Evolutionary conservation across 2,113 vertebrate genomes (phyloP).

Genomic region (Seriola quinqueradiata): DNA sequence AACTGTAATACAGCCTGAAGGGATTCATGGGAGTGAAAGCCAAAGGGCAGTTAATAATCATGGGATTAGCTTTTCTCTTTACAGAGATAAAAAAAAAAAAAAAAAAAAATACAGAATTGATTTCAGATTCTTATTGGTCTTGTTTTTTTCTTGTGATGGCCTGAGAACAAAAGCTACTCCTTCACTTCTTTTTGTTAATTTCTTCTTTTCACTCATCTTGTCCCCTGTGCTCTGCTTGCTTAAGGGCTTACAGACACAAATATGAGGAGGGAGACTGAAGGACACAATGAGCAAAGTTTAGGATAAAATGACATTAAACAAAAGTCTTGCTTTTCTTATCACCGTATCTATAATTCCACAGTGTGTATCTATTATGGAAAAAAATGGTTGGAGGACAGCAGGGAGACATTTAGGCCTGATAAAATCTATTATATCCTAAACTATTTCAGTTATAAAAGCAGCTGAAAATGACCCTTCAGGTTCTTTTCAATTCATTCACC

Average conservation of each 20-base stretch:
- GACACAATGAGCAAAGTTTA: background rate
- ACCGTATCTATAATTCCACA: background rate
- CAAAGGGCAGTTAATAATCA: background rate
- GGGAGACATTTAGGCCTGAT: background rate
- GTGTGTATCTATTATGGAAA: background rate
- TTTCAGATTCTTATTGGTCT: background rate
- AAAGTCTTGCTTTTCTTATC: background rate
- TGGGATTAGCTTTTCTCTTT: background rate
- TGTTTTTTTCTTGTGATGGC: background rate
- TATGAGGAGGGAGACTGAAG: background rate
- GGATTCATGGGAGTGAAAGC: background rate
- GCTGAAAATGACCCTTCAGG: too few species aligned
- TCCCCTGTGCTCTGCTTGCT: background rate
- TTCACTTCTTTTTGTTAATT: background rate
- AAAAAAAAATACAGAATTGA: background rate
- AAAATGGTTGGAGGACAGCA: background rate
- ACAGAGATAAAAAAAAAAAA: background rate
- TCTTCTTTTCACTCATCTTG: background rate
- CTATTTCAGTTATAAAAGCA: too few species aligned
- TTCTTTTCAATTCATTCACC: too few species aligned
- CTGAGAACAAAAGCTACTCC: background rate
- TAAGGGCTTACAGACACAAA: background rate
- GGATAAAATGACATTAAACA: background rate
- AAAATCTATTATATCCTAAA: background rate
- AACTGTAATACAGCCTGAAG: background rate